A percentile compares a stretch with the other conserved stretches of the same genome.
Conservation (phyloP, 2,888 invertebrate species). For the Ptychoptera albimana region DNA sequence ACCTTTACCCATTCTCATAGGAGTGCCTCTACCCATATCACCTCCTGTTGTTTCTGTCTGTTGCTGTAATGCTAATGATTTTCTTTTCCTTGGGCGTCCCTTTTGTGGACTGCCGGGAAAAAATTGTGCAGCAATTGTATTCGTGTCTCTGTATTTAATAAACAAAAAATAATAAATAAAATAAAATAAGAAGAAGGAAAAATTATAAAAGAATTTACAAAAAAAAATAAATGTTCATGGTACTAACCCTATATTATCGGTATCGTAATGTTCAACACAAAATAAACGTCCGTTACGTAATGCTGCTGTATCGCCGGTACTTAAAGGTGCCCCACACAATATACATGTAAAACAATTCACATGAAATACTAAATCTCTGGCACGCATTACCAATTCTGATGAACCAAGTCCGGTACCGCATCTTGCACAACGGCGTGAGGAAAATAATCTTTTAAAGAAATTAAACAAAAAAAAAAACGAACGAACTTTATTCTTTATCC, state of each 20-base stretch:
- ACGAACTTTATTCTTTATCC: slow-evolving; percentile 1
- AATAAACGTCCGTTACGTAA: slow-evolving; percentile 68
- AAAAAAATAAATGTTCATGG: not conserved
- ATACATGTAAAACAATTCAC: slow-evolving; percentile 79
- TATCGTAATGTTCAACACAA: slow-evolving; percentile 43
- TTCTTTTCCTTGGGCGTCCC: slow-evolving; percentile 20
- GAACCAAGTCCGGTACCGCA: slow-evolving; percentile 74
- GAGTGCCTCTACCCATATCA: slow-evolving; percentile 8
- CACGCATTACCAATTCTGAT: slow-evolving; percentile 82
- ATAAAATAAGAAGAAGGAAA: not conserved
- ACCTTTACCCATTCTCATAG: slow-evolving; percentile 13
- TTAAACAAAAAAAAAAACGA: not conserved
- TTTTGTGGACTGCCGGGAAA: slow-evolving; percentile 9
- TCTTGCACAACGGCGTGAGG: slow-evolving; percentile 68
- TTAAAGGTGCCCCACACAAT: slow-evolving; percentile 64
- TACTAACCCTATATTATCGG: slow-evolving; percentile 14
- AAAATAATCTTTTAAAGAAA: slow-evolving; percentile 56
- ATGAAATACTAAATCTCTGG: slow-evolving; percentile 74
- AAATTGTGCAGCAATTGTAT: slow-evolving; percentile 1
- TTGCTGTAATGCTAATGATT: slow-evolving; percentile 13
- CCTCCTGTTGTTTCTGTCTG: slow-evolving; percentile 6
- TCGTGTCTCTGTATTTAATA: not conserved
- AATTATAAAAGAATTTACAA: not conserved
- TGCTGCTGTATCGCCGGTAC: slow-evolving; percentile 83
- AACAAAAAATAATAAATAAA: not conserved